Evolutionary conservation across 2,888 invertebrate genomes (phyloP), one percentile per base, ranked within the genome.

Genomic region (Empis stercorea): DNA sequence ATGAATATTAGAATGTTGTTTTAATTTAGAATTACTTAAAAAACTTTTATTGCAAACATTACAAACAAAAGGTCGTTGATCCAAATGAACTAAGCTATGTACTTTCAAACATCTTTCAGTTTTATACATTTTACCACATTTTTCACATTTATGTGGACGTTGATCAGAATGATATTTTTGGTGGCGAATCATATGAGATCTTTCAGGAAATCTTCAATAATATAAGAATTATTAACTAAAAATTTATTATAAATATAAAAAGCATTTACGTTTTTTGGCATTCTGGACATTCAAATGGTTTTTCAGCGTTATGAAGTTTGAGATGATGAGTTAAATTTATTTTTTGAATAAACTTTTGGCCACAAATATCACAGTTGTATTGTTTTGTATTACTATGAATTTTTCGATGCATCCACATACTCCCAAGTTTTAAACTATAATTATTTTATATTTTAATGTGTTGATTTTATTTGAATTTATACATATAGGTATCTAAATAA

Each of bases 1-100:
- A 54, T 78, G 77, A 46, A 75, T 74, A 54, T 78, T 76, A 48
- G 71, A 71, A 57, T 78, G 77, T 61, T 76, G 76, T 61, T 75
- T 76, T 20, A 76, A 60, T 57, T 76, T 76, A 4, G 76, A 75
- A 54, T 73, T 74, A 54, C 74, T 75, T 16, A 76, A 66, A 54
- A 76, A 76, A n/a, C 75, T 74, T 58, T 76, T 76, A 47, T 67
- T 71, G 58, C 76, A 76, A 46, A 72, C 71, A 13, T 63, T 67
- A 55, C 76, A 76, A 1, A 73, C 71, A 52, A 73, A 75, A 0
- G 75, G 75, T 23, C 76, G 64, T 48, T 72, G 71, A 48, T 71
- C 71, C 2, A 73, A 64, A 56, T 76, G 76, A 3, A 75, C 74
- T 54, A 74, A 61, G 52, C 71, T 71, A 54, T 76, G 76, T 1